Percentiles rank a stretch among this genome's conserved stretches.
phyloP scores from a whole-genome alignment of 2,113 vertebrate species.

The Prietella phreatophila region DNA sequence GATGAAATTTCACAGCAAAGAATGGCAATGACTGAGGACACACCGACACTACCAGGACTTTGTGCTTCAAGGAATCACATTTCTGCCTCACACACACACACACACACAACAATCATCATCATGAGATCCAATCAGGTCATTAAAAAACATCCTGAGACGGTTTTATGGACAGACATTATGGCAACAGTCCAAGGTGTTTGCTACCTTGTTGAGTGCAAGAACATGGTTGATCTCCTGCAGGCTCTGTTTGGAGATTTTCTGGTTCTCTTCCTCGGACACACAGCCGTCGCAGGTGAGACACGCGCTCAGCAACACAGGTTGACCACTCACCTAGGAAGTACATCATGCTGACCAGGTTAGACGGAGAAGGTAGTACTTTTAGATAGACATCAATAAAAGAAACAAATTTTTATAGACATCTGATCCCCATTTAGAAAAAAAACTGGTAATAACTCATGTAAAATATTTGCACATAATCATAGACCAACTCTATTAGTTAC shows the following conservation, averaged over 20 bases:
- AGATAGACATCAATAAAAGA: background rate
- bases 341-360: background rate
- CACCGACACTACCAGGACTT: conserved; percentile 68
- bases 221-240: conserved; percentile 80
- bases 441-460: background rate
- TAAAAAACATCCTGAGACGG: background rate
- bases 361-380: background rate
- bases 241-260: conserved; percentile 85
- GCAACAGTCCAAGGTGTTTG: background rate
- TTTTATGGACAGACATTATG: background rate
- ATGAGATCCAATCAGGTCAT: background rate
- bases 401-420: background rate
- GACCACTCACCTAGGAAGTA: conserved; percentile 72
- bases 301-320: conserved; percentile 84
- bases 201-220: conserved; percentile 89
- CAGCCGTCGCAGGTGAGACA: conserved; percentile 92
- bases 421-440: background rate
- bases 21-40: conserved; percentile 77
- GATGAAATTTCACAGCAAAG: conserved; percentile 86
- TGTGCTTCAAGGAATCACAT: conserved; percentile 72
- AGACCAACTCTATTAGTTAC: background rate
- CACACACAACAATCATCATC: conserved; percentile 67
- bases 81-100: conserved; percentile 65
- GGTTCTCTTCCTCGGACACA: conserved; percentile 82
- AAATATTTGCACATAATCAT: background rate